phyloP scores from a whole-genome alignment of 2,888 invertebrate species.

The Portevinia maculata region DNA sequence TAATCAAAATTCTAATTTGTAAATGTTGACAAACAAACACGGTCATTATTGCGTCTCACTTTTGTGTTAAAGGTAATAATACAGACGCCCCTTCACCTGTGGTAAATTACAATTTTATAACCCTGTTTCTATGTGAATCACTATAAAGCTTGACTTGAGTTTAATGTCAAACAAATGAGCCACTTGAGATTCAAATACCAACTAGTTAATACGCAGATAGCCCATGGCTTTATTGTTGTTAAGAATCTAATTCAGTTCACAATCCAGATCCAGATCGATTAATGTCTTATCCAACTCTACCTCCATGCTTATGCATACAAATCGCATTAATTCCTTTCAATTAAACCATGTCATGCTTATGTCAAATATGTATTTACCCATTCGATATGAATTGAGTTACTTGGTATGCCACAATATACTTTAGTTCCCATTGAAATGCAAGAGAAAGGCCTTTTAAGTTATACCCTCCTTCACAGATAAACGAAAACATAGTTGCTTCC shows the following conservation, averaged over 20 bases:
- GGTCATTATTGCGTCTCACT: no score
- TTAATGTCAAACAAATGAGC: no score
- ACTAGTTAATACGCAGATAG: no score
- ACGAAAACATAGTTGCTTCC: conserved; percentile 48
- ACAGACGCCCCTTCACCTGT: no score
- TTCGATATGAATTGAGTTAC: conserved; percentile 25
- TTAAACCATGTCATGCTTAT: conserved; percentile 28
- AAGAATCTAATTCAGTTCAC: conserved; percentile 1
- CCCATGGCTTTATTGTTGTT: no score
- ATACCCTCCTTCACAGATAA: conserved; percentile 28
- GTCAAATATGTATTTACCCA: conserved; percentile 36
- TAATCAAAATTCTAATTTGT: no score
- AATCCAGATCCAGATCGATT: conserved; percentile 2
- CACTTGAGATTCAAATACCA: no score
- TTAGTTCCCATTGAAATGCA: conserved; percentile 34
- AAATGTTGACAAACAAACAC: no score
- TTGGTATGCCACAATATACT: conserved; percentile 50
- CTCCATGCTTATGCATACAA: conserved; percentile 32
- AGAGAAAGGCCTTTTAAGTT: conserved; percentile 24
- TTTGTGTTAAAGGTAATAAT: no score
- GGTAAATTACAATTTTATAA: no score
- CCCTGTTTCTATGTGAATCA: no score
- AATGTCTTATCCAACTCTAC: conserved; percentile 1
- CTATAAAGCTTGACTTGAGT: no score
- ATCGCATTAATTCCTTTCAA: conserved; percentile 16